Evolutionary conservation across 2,888 invertebrate species (phyloP), one percentile per base, ranked within the genome.

Genomic region (Chloroclystis v-ata): DNA sequence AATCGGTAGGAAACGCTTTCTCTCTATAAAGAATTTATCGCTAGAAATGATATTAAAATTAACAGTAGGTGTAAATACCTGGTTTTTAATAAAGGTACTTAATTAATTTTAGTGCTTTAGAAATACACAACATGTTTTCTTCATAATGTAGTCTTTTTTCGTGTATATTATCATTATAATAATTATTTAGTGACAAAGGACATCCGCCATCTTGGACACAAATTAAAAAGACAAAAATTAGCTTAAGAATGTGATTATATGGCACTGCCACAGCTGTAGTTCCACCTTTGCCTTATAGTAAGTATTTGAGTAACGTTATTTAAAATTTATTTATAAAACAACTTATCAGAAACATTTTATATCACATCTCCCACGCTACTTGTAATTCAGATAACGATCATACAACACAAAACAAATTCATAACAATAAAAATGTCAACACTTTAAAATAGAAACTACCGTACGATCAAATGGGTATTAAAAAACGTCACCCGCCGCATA

Each of bases 351-450:
- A 20, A 20, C 20, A 20, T 20, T 20, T 20, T 4, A 20, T 4
- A 20, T 20, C 13, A 16, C 10, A 46, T 35, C 43, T 39, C 41
- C 33, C 37, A 53, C 44, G 50, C 49, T 52, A 49, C 52, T 49
- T 52, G 49, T 52, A 49, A 47, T 47, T 52, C 49, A 43, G 52
- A 47, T 51, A 42, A 48, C 52, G 47, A 59, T 60, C 52, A 54
- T 46, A 39, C 52, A 47, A 57, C 59, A 65, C 68, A 65, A 73
- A 77, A 78, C 78, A 75, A 72, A 85, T 84, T 83, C 75, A 82
- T 81, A 76, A 76, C 75, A 81, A 83, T 85, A 83, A 83, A 83
- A 81, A 77, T 69, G 76, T 81, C 78, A 77, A 68, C 73, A 66
- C 64, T 56, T 56, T 57, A 61, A 69, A 67, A 69, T 67, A 70